Evolutionary conservation across 2,113 vertebrate species (phyloP).

Genomic region (Paramisgurnus dabryanus): DNA sequence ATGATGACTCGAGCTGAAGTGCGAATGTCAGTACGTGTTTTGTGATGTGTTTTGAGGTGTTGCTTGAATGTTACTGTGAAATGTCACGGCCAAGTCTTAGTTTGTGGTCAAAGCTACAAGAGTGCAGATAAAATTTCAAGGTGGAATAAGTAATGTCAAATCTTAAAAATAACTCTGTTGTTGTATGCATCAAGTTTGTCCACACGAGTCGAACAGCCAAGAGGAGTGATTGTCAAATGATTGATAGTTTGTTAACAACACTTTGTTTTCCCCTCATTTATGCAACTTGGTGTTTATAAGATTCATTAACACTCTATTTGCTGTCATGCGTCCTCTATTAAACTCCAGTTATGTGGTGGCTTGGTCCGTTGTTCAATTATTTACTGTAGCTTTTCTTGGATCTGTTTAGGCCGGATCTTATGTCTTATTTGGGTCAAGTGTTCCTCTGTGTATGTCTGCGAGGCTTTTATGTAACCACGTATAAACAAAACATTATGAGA

Average conservation of each 20-base stretch:
- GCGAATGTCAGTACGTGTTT: constrained; percentile 1
- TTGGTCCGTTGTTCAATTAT: constrained; percentile 12
- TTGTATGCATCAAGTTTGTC: not conserved
- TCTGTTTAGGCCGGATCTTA: constrained; percentile 3
- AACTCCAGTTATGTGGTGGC: not conserved
- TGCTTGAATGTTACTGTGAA: constrained; percentile 10
- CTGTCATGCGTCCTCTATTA: not conserved
- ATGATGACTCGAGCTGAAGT: constrained; percentile 18
- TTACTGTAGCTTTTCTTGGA: constrained; percentile 21
- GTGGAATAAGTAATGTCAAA: not conserved
- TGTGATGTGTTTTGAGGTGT: constrained; percentile 4
- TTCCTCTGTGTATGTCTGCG: constrained; percentile 5
- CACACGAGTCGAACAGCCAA: not conserved
- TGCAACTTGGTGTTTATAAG: not conserved
- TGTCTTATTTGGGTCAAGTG: constrained; percentile 24
- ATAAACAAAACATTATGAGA: constrained; percentile 1
- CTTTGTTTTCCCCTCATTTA: constrained; percentile 1
- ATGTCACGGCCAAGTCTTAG: constrained; percentile 28
- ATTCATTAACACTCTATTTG: not conserved
- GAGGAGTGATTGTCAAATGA: not conserved
- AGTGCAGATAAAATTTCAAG: constrained; percentile 29
- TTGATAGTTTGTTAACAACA: not conserved
- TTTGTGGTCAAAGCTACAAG: constrained; percentile 4
- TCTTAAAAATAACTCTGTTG: not conserved
- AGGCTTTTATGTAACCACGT: constrained; percentile 13